Percentiles rank a stretch among this genome's conserved stretches.
These are phyloP conservation scores for Musca vetustissima DNA, from an alignment of 1,140 invertebrate genomes.

Conservation along the genomic window DNA sequence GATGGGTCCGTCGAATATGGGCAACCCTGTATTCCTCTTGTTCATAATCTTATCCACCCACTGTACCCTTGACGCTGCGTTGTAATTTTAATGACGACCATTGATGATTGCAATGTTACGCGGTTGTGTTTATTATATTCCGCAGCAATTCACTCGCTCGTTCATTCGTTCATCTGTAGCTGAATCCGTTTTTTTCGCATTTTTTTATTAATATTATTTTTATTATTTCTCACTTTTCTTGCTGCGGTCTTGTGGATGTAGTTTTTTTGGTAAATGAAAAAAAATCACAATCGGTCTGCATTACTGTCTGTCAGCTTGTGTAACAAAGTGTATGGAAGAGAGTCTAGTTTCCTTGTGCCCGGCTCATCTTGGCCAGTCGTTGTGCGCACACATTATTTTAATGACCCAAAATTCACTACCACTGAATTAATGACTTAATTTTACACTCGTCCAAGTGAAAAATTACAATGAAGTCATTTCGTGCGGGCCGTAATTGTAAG, in stretches of 20 bases:
- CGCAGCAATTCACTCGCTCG: background rate
- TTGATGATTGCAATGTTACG: slow-evolving; percentile 10
- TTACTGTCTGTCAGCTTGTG: too few species aligned
- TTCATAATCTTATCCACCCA: background rate
- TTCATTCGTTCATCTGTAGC: background rate
- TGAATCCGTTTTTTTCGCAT: background rate
- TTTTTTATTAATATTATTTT: slow-evolving; percentile 15
- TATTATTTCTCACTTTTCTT: background rate
- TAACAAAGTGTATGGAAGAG: too few species aligned
- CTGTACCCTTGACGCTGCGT: background rate
- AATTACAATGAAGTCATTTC: slow-evolving; percentile 5
- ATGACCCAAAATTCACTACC: slow-evolving; percentile 13
- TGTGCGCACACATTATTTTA: slow-evolving; percentile 11
- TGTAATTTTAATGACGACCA: slow-evolving; percentile 14
- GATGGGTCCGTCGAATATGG: too few species aligned
- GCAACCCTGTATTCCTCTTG: background rate
- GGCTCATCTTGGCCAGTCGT: background rate
- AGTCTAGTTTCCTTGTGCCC: too few species aligned
- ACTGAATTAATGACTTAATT: slow-evolving; percentile 17
- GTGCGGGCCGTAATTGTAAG: too few species aligned
- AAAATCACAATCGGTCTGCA: too few species aligned
- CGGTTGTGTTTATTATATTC: slow-evolving; percentile 8
- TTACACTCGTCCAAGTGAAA: slow-evolving; percentile 19
- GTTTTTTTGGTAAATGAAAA: too few species aligned
- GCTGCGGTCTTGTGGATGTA: background rate